Conservation (phyloP, 2,888 invertebrate species). For the Drosophila algonquin region DNA sequence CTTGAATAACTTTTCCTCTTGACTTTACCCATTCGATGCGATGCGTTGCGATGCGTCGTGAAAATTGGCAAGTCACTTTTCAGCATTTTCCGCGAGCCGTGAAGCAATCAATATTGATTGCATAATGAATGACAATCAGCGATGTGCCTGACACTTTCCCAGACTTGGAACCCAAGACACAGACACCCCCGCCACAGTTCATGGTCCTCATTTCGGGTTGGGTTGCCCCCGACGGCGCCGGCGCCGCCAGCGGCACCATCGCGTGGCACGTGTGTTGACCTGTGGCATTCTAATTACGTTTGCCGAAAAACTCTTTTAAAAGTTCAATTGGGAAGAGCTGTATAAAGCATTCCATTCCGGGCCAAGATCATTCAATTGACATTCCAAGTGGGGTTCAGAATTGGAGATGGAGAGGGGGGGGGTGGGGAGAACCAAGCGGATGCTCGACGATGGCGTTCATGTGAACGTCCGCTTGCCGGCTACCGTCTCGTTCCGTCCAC, state of each 20-base stretch:
- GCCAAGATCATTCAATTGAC: slow-evolving; percentile 70
- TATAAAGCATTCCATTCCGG: slow-evolving; percentile 48
- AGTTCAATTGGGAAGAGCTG: slow-evolving; percentile 34
- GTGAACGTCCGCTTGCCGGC: slow-evolving; percentile 55
- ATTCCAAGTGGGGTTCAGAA: slow-evolving; percentile 42
- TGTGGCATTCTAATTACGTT: slow-evolving; percentile 36
- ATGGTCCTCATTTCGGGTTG: slow-evolving; percentile 1
- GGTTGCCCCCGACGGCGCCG: background rate
- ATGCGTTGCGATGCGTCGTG: slow-evolving; percentile 32
- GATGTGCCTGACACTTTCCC: slow-evolving; percentile 65
- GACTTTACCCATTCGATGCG: background rate
- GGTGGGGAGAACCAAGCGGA: slow-evolving; percentile 14
- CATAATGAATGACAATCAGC: slow-evolving; percentile 76
- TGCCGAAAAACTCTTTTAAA: slow-evolving; percentile 41
- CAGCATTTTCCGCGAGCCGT: slow-evolving; percentile 53
- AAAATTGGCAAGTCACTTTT: slow-evolving; percentile 73
- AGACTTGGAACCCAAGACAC: background rate
- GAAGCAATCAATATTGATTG: slow-evolving; percentile 75
- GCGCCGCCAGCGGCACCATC: background rate
- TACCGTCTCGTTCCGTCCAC: slow-evolving; percentile 2
- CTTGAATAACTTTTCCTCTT: background rate
- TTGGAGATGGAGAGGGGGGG: background rate
- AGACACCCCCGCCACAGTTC: background rate
- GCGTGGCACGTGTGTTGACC: slow-evolving; percentile 18
- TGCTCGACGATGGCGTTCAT: slow-evolving; percentile 44